Evolutionary conservation across 2,797 vertebrate species (phyloP), one percentile per base, ranked within the genome.

Genomic region (Helicolenus hilgendorfi): DNA sequence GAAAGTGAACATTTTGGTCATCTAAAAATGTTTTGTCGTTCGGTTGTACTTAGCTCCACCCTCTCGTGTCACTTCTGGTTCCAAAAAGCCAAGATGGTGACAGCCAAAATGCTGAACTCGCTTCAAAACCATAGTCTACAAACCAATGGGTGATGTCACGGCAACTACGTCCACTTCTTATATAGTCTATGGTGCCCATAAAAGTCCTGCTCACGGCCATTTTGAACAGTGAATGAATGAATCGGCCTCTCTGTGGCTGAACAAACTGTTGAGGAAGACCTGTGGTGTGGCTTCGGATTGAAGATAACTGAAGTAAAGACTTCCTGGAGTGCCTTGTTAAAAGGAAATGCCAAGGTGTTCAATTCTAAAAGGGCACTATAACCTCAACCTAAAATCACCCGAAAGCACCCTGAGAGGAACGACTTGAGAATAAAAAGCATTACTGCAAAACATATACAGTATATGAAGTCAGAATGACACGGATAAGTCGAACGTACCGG

Each of bases 301-400:
- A 65, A 75, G 38, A 80, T 70, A 71, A 64, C 10, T 38, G 36
- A 68, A 24, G 62, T 55, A 29, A 64, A 70, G 14, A 74, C 68
- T 71, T 74, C 72, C 27, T 62, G 3, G 22, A 72, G 38, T 27
- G 53, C 68, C 67, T 35, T 49, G 36, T 68, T 56, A 76, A 79
- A 78, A 71, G 27, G 15, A 73, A 81, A 55, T 55, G 53, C 53
- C 72, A 82, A 55, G 22, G 55, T 63, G 67, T 71, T 73, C 36
- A 70, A 27, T 73, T 83, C 22, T 24, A 10, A 65, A 11, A 29
- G 72, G 76, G 31, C 75, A 60, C 49, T 67, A 24, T 20, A 73
- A 49, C 18, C 45, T 55, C 53, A 55, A 55, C n/a, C 53, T 73
- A 15, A 73, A 72, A 67, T 68, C 70, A 26, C 36, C 53, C 10